Base-by-base conservation (phyloP, 2,113 vertebrate species). In the Pterocles orientalis region DNA sequence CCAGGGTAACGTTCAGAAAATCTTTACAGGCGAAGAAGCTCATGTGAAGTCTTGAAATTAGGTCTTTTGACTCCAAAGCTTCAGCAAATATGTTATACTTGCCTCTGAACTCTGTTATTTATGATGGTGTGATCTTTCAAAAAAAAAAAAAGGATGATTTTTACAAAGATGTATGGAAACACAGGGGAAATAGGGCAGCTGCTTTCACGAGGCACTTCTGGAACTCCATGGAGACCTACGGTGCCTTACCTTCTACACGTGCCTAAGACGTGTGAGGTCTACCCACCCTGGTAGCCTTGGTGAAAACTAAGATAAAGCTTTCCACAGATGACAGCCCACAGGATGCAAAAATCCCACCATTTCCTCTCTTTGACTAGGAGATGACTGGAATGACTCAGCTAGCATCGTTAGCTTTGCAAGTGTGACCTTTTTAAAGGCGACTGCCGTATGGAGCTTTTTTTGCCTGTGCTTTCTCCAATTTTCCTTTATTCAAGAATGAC, bases 361-460 rank as follows among this genome's bases (percentile, higher is more conserved):
- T 95, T 81, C 56, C 43, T 75, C 28, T 48, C 28, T 57, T 56
- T 68, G 82, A 83, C 73, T 58, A 69, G 81, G 72, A 92, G 69
- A 75, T 25, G 64, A 47, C 60, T 82, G 41, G 61, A n/a, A 76
- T 93, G 93, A 91, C 62, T 95, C 93, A 93, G 73, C 79, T 79
- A 0, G 2, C 0, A 12, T 33, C 31, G 61, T 75, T 53, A 48
- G 61, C 0, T 2, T 41, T 64, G 85, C 76, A 41, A 53, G 60
- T 15, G 20, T 71, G 94, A 96, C 90, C 90, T 90, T 96, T 88
- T 45, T 31, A 23, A 82, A 88, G 72, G 10, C 1, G 24, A 14
- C 29, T 84, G 76, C 79, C 2, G 0, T 84, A 51, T 84, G 83
- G 88, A 93, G 77, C 45, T 94, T 60, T 33, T 33, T 94, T 79